Base-by-base conservation (phyloP, 1,140 invertebrate species). In the Argopecten irradians region DNA sequence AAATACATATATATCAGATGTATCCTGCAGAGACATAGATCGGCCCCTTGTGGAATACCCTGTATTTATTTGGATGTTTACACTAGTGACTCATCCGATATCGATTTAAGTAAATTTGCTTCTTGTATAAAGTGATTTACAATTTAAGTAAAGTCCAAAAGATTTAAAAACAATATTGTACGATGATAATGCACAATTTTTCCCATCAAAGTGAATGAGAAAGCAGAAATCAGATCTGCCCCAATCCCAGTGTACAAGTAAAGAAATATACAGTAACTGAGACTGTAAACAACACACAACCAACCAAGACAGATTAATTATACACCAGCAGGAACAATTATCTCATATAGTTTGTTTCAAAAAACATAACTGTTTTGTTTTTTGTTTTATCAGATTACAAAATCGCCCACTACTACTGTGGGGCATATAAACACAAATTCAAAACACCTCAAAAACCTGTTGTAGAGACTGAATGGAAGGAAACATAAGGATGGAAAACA, bases 141-240 rank as follows among this genome's bases (percentile, higher is more conserved):
- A 71, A 28, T 71, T 71, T 71, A 28, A 5, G 8, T n/a, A 71
- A n/a, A 71, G 22, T 71, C 16, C 16, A 71, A 28, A n/a, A 71
- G 55, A 71, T 71, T 71, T 71, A 71, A 71, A 71, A 71, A 71
- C 55, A 71, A 71, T 71, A 71, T 71, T 71, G 55, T 71, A 71
- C 55, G 28, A 71, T 71, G 55, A 71, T 71, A 28, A 71, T 71
- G 55, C 55, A 71, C 55, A 71, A 46, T 28, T 71, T 71, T 71
- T 71, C 55, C 55, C n/a, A 71, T 16, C 0, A 28, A 71, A 71
- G n/a, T 71, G 55, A 71, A 28, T 71, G 55, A 71, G 55, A 71
- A 71, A 71, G 55, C 55, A 71, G 55, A 71, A 71, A 71, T 71
- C 5, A 71, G 22, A 71, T 71, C 55, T 71, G 5, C 22, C 19